Evolutionary conservation across 2,113 vertebrate species (phyloP).

Genomic region (Aepyceros melampus): DNA sequence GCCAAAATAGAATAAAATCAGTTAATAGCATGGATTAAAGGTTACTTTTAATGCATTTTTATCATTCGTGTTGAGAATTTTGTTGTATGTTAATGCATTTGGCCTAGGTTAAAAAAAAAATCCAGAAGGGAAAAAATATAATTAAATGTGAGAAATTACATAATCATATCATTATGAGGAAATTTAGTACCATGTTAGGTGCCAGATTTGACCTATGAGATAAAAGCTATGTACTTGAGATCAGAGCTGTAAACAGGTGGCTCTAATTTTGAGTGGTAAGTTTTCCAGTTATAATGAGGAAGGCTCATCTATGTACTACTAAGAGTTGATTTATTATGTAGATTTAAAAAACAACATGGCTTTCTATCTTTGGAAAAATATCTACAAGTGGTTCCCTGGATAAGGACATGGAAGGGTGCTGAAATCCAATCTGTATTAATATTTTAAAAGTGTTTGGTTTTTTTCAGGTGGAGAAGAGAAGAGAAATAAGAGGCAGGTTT

Average conservation of each 20-base stretch:
- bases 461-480: neutral
- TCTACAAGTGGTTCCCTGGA: neutral
- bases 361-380: neutral
- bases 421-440: neutral
- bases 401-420: neutral
- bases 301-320: neutral
- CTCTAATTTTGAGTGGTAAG: conserved; percentile 15
- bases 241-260: conserved; percentile 44
- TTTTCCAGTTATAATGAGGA: neutral
- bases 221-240: conserved; percentile 24
- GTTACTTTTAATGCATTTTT: conserved; percentile 64
- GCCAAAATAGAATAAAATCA: conserved; percentile 50
- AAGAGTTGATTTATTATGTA: neutral
- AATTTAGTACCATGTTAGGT: conserved; percentile 42
- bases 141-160: conserved; percentile 58
- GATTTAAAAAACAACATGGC: neutral
- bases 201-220: conserved; percentile 44
- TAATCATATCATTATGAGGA: conserved; percentile 49
- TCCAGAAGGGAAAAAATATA: conserved; percentile 5
- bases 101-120: conserved; percentile 30
- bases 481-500: neutral
- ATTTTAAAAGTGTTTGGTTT: conserved; percentile 20
- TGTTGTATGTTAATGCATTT: conserved; percentile 71
- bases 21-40: conserved; percentile 59
- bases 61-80: conserved; percentile 29